phyloP scores from a whole-genome alignment of 1,140 invertebrate genomes.

The Drosophila lowei region DNA sequence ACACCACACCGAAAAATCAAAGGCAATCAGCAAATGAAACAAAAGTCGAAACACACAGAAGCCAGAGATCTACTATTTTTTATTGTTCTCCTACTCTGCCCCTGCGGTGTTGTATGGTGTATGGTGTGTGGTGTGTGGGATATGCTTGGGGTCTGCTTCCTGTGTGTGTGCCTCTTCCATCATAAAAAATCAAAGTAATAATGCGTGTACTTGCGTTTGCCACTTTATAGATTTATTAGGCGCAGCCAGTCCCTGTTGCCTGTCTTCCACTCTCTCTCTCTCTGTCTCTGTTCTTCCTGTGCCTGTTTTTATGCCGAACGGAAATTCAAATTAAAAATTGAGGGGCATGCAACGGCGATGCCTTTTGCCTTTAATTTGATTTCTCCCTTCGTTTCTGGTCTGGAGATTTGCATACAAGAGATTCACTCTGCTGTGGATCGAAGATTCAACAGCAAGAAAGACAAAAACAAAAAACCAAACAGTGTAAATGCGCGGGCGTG shows the following conservation, averaged over 20 bases:
- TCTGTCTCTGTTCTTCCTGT: conserved; percentile 2
- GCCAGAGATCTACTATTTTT: conserved; percentile 31
- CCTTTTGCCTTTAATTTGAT: conserved; percentile 72
- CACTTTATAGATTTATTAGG: conserved; percentile 81
- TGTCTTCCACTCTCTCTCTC: background rate
- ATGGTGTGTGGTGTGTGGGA: conserved; percentile 26
- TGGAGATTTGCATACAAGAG: conserved; percentile 56
- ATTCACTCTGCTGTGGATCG: conserved; percentile 32
- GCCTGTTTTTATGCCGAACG: conserved; percentile 64
- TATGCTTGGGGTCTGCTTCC: conserved; percentile 49
- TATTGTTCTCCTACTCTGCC: conserved; percentile 43
- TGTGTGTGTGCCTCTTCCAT: conserved; percentile 55
- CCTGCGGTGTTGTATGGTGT: background rate
- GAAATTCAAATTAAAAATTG: conserved; percentile 80
- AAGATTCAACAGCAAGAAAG: conserved; percentile 30
- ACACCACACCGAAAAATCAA: conserved; percentile 38
- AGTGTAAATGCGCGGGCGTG: conserved; percentile 71
- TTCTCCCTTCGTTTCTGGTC: conserved; percentile 41
- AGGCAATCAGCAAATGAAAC: conserved; percentile 45
- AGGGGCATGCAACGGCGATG: conserved; percentile 56
- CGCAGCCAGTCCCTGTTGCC: conserved; percentile 17
- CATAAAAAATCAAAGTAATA: conserved; percentile 82
- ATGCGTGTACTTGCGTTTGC: conserved; percentile 81
- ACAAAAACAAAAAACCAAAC: conserved; percentile 6
- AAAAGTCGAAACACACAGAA: conserved; percentile 42